Percentiles rank a stretch among this genome's conserved stretches.
Evolutionary conservation across 2,797 vertebrate genomes (phyloP).

Genomic region (Scolopax rusticola): DNA sequence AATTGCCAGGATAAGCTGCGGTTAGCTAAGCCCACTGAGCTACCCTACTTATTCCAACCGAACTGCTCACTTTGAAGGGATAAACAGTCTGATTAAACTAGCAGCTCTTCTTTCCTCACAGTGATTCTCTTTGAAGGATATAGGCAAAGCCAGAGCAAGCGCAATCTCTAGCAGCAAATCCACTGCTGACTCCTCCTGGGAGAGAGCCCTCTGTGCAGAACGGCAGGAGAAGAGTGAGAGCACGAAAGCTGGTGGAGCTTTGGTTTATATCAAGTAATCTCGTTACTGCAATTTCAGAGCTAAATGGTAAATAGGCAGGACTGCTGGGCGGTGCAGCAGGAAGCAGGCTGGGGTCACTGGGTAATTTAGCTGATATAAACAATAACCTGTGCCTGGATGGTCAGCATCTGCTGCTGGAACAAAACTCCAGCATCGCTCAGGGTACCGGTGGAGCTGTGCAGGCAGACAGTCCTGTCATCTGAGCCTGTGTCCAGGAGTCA

Average conservation of each 20-base stretch:
- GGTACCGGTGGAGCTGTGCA: fast-evolving
- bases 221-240: neutral
- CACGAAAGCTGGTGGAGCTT: neutral
- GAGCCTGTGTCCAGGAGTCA: neutral
- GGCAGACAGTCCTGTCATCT: neutral
- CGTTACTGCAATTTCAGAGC: neutral
- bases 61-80: conserved; percentile 24
- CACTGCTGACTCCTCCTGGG: conserved; percentile 23
- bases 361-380: neutral
- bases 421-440: neutral
- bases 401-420: neutral
- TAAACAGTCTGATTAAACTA: neutral
- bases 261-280: neutral
- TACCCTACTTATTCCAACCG: neutral
- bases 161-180: conserved; percentile 7
- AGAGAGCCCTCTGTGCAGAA: neutral
- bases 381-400: neutral
- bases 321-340: neutral
- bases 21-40: neutral
- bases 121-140: conserved; percentile 3
- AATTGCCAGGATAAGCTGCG: neutral
- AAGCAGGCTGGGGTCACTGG: neutral
- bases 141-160: neutral
- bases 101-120: neutral
- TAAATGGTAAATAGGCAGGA: neutral